Evolutionary conservation across 2,888 invertebrate genomes (phyloP).

Genomic region (Schrankia costaestrigalis): DNA sequence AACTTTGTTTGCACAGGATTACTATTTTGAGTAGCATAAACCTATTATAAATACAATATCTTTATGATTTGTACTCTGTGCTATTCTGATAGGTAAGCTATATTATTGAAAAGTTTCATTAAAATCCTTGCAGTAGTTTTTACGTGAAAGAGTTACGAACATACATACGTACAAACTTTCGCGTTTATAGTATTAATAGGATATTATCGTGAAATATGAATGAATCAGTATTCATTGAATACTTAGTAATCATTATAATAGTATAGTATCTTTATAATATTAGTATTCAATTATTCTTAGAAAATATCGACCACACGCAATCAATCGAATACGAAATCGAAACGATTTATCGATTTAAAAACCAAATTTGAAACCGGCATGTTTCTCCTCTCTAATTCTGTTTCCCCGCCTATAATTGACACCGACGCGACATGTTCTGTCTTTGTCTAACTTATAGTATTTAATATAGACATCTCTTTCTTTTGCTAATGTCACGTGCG

Average conservation of each 20-base stretch:
- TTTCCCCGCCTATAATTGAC: constrained; percentile 80
- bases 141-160: too few species aligned
- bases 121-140: too few species aligned
- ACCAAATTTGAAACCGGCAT: constrained; percentile 76
- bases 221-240: constrained; percentile 60
- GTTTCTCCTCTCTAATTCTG: constrained; percentile 75
- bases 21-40: too few species aligned
- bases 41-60: too few species aligned
- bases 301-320: constrained; percentile 77
- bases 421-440: constrained; percentile 64
- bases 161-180: too few species aligned
- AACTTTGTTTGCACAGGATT: too few species aligned
- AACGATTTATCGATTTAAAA: constrained; percentile 79
- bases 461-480: constrained; percentile 45
- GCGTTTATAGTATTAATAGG: too few species aligned
- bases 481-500: constrained; percentile 71
- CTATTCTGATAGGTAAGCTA: too few species aligned
- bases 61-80: too few species aligned
- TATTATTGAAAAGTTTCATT: too few species aligned
- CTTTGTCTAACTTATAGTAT: constrained; percentile 33
- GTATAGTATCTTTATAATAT: constrained; percentile 64
- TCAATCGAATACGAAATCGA: constrained; percentile 67
- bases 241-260: constrained; percentile 65
- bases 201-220: constrained; percentile 58
- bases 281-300: constrained; percentile 76